A percentile compares a stretch with the other conserved stretches of the same genome.
These are phyloP conservation scores for Stenurella melanura DNA, from an alignment of 2,888 invertebrate species.

Conservation along the genomic window DNA sequence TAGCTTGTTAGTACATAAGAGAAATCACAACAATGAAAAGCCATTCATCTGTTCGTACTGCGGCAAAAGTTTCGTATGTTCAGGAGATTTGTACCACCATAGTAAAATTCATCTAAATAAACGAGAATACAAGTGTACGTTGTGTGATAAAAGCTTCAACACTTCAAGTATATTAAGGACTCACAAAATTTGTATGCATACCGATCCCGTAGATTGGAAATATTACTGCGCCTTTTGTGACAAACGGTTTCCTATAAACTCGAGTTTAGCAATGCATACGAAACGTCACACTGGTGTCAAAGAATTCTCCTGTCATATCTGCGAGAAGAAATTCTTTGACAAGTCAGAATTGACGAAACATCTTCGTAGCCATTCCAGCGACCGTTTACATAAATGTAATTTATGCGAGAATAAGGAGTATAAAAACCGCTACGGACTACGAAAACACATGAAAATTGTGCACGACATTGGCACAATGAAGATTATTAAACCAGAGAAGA, in stretches of 20 bases:
- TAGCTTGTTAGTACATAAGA: conserved; percentile 61
- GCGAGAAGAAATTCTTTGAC: conserved; percentile 69
- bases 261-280: conserved; percentile 60
- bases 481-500: conserved; percentile 67
- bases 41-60: conserved; percentile 61
- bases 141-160: conserved; percentile 63
- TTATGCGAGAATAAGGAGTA: conserved; percentile 62
- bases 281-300: conserved; percentile 67
- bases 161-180: conserved; percentile 62
- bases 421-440: conserved; percentile 61
- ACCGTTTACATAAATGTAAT: conserved; percentile 59
- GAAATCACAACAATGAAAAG: conserved; percentile 62
- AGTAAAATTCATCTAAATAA: conserved; percentile 63
- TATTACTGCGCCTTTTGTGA: conserved; percentile 59
- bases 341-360: conserved; percentile 62
- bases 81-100: conserved; percentile 62
- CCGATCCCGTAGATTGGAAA: conserved; percentile 64
- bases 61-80: conserved; percentile 69
- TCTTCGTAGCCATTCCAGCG: conserved; percentile 60
- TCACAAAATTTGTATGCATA: conserved; percentile 64
- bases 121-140: conserved; percentile 61
- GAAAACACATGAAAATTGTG: conserved; percentile 62
- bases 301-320: conserved; percentile 62
- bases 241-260: conserved; percentile 63
- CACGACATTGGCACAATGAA: conserved; percentile 66